Base-by-base conservation (phyloP, 53 echinoderm and acorn worm genomes). In the Arbacia lixula region DNA sequence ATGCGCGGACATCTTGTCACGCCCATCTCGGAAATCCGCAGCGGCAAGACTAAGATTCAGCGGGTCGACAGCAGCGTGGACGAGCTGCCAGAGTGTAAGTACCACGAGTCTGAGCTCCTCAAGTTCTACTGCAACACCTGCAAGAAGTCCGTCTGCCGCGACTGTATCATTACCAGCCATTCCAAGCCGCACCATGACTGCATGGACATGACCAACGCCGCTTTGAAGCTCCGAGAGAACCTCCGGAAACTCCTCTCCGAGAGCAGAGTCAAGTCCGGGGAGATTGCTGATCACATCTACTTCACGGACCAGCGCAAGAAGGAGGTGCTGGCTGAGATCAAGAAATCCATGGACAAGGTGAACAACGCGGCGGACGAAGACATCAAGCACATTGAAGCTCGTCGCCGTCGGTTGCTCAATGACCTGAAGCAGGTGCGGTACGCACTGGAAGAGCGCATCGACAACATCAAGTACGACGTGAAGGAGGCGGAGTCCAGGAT, bases 61-160 rank as follows among this genome's bases (percentile, higher is more conserved):
- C 60, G 79, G 3, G 26, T 40, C 25, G 79, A 78, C 29, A 78
- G 79, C 41, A 60, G 27, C 17, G 24, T 42, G 4, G 79, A 78
- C 3, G 79, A 78, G 1, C 16, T 78, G 10, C 79, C 79, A 14
- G 27, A 26, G 35, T 78, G 79, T 42, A 78, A 78, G 16, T 28
- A 78, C 2, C 79, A 78, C 19, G 79, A 60, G 6, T 11, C 20
- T 0, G 79, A 78, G 60, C 37, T 25, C 24, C 38, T 60, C 58
- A 78, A 78, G 61, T 78, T 78, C 42, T 78, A 78, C 79, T 78
- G 79, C 61, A 60, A 78, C 58, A 78, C 79, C 25, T 78, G 79
- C 61, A 78, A 78, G 79, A 57, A 43, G 60, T 22, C 79, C 11
- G 79, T 78, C 25, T 78, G 79, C 42, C 79, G 79, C 28, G 79